phyloP scores from a whole-genome alignment of 2,888 invertebrate species.

The Drosophila merina region DNA sequence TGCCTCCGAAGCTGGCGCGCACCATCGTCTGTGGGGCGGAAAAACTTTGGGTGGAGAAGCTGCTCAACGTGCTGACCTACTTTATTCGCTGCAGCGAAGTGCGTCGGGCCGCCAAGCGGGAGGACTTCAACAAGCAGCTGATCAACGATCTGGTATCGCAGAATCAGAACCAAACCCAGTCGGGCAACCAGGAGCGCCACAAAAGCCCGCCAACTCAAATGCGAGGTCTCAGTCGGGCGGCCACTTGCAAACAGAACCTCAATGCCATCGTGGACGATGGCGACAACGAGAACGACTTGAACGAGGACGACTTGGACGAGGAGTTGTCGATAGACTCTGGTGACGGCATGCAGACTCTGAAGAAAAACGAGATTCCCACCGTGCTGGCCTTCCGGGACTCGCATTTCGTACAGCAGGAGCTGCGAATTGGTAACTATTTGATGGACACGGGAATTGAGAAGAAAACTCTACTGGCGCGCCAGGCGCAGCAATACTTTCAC shows the following conservation, averaged over 20 bases:
- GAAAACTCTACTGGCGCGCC: slow-evolving; percentile 70
- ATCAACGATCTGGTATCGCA: slow-evolving; percentile 69
- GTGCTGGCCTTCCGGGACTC: slow-evolving; percentile 83
- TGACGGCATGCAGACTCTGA: slow-evolving; percentile 60
- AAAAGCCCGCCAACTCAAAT: slow-evolving; percentile 54
- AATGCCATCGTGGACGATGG: slow-evolving; percentile 65
- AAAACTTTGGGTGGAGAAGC: slow-evolving; percentile 87
- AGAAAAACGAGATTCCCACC: slow-evolving; percentile 83
- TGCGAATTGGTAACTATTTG: slow-evolving; percentile 83
- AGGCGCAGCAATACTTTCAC: slow-evolving; percentile 60
- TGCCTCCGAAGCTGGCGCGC: slow-evolving; percentile 90
- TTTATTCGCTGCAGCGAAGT: slow-evolving; percentile 93
- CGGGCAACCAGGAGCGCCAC: slow-evolving; percentile 56
- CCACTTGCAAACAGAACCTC: slow-evolving; percentile 81
- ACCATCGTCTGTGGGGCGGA: slow-evolving; percentile 91
- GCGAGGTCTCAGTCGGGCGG: slow-evolving; percentile 71
- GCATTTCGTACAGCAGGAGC: slow-evolving; percentile 83
- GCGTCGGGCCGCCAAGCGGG: slow-evolving; percentile 85
- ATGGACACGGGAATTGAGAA: slow-evolving; percentile 84
- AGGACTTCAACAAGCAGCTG: slow-evolving; percentile 81
- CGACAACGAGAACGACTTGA: slow-evolving; percentile 37
- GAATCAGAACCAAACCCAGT: slow-evolving; percentile 58
- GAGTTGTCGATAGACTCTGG: slow-evolving; percentile 38
- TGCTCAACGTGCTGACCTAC: slow-evolving; percentile 92
- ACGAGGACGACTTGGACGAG: slow-evolving; percentile 39